A percentile compares a stretch with the other conserved stretches of the same genome.
These are phyloP conservation scores for Prietella phreatophila DNA, from an alignment of 2,113 vertebrate species.

Conservation along the genomic window DNA sequence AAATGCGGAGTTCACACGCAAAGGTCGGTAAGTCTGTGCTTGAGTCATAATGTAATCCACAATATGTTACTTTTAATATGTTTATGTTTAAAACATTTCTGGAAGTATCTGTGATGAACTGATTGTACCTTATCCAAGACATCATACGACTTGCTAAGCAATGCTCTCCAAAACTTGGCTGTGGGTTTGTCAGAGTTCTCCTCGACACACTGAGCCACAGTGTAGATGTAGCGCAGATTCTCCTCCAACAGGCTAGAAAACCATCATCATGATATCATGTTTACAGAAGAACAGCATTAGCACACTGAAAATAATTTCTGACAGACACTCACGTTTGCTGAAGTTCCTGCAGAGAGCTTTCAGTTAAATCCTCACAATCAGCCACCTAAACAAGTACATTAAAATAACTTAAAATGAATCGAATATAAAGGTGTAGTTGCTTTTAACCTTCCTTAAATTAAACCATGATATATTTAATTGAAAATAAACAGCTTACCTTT, in stretches of 20 bases:
- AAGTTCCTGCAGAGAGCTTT: slow-evolving; percentile 62
- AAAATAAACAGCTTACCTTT: slow-evolving; percentile 73
- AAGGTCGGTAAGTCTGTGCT: neutral
- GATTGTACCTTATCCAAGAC: slow-evolving; percentile 85
- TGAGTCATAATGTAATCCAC: neutral
- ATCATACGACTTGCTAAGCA: slow-evolving; percentile 90
- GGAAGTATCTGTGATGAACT: neutral
- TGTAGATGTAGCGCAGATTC: slow-evolving; percentile 82
- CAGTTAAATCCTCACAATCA: slow-evolving; percentile 31
- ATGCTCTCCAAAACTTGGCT: slow-evolving; percentile 91
- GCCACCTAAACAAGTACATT: slow-evolving; percentile 60
- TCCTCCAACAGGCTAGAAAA: slow-evolving; percentile 76
- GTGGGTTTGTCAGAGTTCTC: slow-evolving; percentile 81
- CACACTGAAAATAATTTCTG: slow-evolving; percentile 20
- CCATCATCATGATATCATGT: neutral
- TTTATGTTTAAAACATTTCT: neutral
- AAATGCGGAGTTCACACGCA: neutral
- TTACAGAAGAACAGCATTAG: neutral
- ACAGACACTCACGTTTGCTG: slow-evolving; percentile 69
- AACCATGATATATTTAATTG: neutral
- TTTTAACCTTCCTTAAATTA: neutral
- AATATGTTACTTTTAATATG: neutral
- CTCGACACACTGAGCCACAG: slow-evolving; percentile 83
- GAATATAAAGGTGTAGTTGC: neutral
- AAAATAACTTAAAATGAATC: neutral